Conservation (phyloP, 2,888 invertebrate genomes). For the Periphyllus acericola region DNA sequence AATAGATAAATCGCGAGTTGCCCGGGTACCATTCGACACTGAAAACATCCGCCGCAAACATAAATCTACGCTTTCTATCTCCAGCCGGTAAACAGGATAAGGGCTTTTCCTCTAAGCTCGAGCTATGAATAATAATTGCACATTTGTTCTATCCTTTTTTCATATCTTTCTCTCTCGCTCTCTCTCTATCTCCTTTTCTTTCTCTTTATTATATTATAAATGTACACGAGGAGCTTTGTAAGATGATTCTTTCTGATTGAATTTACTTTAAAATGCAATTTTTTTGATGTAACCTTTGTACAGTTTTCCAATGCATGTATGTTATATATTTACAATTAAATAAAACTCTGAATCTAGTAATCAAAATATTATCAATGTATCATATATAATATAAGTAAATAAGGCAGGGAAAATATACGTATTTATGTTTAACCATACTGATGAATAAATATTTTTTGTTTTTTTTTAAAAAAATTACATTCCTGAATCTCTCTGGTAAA, state of each 20-base stretch:
- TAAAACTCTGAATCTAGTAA: no score
- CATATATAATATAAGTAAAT: no score
- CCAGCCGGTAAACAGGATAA: neutral
- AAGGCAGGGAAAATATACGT: no score
- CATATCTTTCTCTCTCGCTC: neutral
- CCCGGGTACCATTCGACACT: neutral
- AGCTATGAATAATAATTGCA: slow-evolving; percentile 4
- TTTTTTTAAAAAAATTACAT: no score
- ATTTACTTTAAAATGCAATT: neutral
- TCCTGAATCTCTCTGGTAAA: no score
- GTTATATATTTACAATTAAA: no score
- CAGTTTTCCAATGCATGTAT: no score
- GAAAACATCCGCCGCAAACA: neutral
- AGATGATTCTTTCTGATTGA: neutral
- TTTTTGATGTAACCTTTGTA: no score
- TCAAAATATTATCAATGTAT: no score
- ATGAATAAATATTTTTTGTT: no score
- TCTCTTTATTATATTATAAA: neutral
- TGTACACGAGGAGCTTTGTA: neutral
- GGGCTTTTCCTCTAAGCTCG: neutral
- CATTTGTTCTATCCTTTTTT: neutral
- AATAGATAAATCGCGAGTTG: neutral
- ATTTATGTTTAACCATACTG: no score
- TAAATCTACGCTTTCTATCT: neutral
- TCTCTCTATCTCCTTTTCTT: neutral